A percentile compares a stretch with the other conserved stretches of the same genome.
Conservation (phyloP, 2,888 invertebrate species). For the Tenthredo distinguenda region DNA sequence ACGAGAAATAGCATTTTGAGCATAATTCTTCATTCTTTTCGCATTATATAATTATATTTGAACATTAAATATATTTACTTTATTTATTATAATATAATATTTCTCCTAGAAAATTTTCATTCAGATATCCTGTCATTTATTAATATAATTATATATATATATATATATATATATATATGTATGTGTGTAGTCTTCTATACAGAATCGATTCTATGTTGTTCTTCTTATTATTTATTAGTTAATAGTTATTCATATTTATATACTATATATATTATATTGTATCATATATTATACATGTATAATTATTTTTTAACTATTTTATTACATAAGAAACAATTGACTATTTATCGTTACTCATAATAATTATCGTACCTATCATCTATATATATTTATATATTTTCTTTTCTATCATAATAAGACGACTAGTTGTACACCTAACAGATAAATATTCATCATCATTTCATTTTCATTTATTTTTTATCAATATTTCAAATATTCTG, state of each 20-base stretch:
- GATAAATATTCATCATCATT: background rate
- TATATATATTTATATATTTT: background rate
- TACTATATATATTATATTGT: background rate
- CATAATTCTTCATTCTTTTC: background rate
- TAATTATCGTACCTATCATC: background rate
- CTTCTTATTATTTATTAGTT: constrained; percentile 4
- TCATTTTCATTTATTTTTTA: background rate
- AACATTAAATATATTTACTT: background rate
- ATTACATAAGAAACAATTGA: constrained; percentile 6
- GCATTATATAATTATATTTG: background rate
- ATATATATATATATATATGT: background rate
- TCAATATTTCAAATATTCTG: background rate
- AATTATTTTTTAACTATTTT: background rate
- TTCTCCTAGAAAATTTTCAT: background rate
- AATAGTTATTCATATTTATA: background rate
- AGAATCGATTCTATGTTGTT: background rate
- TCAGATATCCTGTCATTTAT: background rate
- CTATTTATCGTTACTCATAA: background rate
- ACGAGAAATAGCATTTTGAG: background rate
- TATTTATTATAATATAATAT: background rate
- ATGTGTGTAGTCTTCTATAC: background rate
- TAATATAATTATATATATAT: background rate
- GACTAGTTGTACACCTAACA: background rate
- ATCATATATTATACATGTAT: background rate
- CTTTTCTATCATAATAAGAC: background rate